Evolutionary conservation across 2,888 invertebrate species (phyloP).

Genomic region (Lasioglossum morio): DNA sequence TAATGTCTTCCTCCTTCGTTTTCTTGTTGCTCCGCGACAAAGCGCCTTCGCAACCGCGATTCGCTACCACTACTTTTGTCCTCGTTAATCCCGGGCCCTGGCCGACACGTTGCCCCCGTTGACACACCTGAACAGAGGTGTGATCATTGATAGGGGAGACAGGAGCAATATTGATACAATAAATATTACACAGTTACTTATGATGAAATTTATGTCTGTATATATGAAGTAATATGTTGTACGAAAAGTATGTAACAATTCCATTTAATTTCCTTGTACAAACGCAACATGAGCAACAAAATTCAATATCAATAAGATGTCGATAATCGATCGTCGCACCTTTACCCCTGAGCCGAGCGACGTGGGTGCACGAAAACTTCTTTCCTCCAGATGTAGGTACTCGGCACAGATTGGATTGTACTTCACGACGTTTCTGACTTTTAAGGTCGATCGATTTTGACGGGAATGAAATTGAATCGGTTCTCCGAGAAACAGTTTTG

Average conservation of each 20-base stretch:
- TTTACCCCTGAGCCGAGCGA: not conserved
- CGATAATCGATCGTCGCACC: not conserved
- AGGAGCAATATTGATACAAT: no score
- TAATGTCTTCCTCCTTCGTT: constrained; percentile 26
- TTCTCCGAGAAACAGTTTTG: not conserved
- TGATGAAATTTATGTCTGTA: no score
- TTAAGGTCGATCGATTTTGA: constrained; percentile 1
- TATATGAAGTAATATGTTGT: no score
- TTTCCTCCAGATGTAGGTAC: not conserved
- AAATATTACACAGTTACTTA: no score
- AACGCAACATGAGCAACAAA: no score
- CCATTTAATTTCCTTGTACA: no score
- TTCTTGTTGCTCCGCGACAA: constrained; percentile 5
- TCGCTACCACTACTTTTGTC: constrained; percentile 33
- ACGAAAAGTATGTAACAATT: no score
- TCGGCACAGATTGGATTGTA: not conserved
- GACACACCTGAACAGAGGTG: no score
- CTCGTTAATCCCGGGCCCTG: constrained; percentile 35
- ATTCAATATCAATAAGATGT: no score
- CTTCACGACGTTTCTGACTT: not conserved
- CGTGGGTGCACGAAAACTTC: not conserved
- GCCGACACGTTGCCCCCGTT: not conserved
- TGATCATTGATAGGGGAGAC: no score
- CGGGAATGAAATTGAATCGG: not conserved
- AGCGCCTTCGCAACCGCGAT: not conserved